Evolutionary conservation across 37 sponge, comb jelly and placozoan genomes (phyloP), one percentile per base, ranked within the genome.

Genomic region (Oscarella lobularis): DNA sequence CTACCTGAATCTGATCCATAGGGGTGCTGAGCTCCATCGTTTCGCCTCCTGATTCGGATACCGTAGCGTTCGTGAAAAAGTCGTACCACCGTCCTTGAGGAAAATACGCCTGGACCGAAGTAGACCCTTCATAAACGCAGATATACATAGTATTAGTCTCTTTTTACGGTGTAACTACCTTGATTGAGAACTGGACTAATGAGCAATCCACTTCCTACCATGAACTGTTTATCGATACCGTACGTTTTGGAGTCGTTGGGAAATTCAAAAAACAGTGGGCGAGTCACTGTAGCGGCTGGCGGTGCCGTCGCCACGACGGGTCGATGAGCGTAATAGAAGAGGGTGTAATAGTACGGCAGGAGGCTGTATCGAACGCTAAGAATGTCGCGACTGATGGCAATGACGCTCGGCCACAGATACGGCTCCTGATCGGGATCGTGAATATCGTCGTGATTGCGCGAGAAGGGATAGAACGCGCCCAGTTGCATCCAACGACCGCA

Each of bases 251-350:
- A 3, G 74, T 93, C 94, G 5, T 5, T 41, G 0, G 87, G 83
- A 54, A 93, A 93, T 74, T 89, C 87, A 60, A 93, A 93, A 80
- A 93, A 93, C 31, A 93, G 79, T n/a, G 94, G 90, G 73, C 85
- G 78, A 31, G 75, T 35, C 30, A 90, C 91, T 30, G 84, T 76
- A 27, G 88, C 81, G 36, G 88, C 88, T 14, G 39, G n/a, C 34
- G 40, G 36, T 14, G 27, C 3, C 14, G 41, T 27, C 74, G 73
- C 39, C 6, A 20, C 6, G 2, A 74, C 73, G 1, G 73, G 33
- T 1, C 72, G 32, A 31, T 81, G 76, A 3, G 75, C 78, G 36
- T 39, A 39, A 35, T 33, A 37, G 83, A 89, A 93, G 32, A 89
- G 85, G 0, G 94, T 93, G 85, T 93, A 89, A 73, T 89, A 86